These are phyloP conservation scores for Meriones psammophilus DNA, from an alignment of 2,797 vertebrate genomes.

Conservation along the genomic window DNA sequence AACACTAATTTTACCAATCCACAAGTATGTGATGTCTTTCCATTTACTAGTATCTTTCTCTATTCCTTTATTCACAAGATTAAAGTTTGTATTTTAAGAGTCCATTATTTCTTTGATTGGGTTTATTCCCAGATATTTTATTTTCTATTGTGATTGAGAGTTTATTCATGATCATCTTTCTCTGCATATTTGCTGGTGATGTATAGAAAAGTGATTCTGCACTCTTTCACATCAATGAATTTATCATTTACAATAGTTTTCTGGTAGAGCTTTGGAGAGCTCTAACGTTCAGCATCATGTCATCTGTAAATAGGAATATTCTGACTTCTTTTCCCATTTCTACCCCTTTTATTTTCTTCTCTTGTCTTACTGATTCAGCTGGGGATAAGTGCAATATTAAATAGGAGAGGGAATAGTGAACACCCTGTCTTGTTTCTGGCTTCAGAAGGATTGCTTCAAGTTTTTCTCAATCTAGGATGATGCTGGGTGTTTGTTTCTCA, in stretches of 20 bases:
- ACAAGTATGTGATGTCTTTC: background rate
- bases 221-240: background rate
- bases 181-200: background rate
- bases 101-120: background rate
- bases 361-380: background rate
- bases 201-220: background rate
- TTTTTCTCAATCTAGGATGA: background rate
- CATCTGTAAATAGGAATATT: background rate
- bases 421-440: background rate
- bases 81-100: background rate
- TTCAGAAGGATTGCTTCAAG: background rate
- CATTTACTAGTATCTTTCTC: background rate
- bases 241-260: background rate
- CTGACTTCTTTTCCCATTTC: background rate
- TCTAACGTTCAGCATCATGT: background rate
- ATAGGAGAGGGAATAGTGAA: background rate
- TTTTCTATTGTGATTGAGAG: background rate
- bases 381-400: background rate
- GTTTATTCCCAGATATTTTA: background rate
- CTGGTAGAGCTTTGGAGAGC: background rate
- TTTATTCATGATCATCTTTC: background rate
- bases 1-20: background rate
- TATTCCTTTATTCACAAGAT: background rate
- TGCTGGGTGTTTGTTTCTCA: background rate
- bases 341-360: background rate